Base-by-base conservation (phyloP, 1,140 invertebrate species). In the Chironomus tepperi region DNA sequence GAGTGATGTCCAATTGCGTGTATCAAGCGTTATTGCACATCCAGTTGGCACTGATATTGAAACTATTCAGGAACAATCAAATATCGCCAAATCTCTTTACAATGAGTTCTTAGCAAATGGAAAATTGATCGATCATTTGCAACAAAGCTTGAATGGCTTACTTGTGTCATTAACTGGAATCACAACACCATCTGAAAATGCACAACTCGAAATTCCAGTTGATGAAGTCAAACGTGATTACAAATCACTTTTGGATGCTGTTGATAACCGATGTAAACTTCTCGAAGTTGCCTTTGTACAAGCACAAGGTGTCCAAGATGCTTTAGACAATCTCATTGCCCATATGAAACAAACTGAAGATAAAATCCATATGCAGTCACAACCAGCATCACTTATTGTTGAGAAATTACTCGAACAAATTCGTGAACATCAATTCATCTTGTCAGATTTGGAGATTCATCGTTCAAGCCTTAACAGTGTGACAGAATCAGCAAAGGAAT, bases 241-340 rank as follows among this genome's bases (percentile, higher is more conserved):
- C 80, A 86, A 85, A 74, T 89, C 93, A 76, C 79, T 96, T 9
- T 85, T 87, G 73, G 88, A 88, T 75, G 88, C 88, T 0, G 83
- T 95, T 12, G 87, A 87, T 10, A 88, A 92, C 6, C 89, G 92
- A 15, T 95, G 94, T 78, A 88, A 92, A 76, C 88, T 91, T 64
- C 83, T 98, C 72, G 95, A 98, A 77, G 91, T 91, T 0, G 94
- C 95, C 0, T 84, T 98, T 43, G 89, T 96, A 5, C 93, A 97
- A 81, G 95, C 93, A 74, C 95, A 98, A 83, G 95, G 93, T n/a
- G 90, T 98, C 10, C 93, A 97, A 81, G 94, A 97, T 81, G 93
- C 94, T 9, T 85, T 97, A 0, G 94, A 97, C 79, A 88, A 90
- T 74, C 86, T 98, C 8, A 88, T 93, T 6, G 82, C 86, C 67